Evolutionary conservation across 2,797 vertebrate species (phyloP), one percentile per base, ranked within the genome.

Genomic region (Cryptoprocta ferox): DNA sequence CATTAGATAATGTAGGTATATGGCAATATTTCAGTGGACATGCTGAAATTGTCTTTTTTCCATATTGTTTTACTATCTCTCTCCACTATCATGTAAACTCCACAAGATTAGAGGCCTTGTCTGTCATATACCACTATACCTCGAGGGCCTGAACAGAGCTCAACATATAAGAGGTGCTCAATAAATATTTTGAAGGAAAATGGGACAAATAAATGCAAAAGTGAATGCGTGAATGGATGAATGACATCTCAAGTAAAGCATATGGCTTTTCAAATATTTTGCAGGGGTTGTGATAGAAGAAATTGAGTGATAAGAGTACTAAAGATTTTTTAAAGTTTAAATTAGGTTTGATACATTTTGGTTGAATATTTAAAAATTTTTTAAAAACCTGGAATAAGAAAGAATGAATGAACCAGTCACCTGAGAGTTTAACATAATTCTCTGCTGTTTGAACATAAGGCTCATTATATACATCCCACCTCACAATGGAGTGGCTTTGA

Each of bases 341-440:
- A 80, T 75, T 88, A 37, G 1, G 45, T 45, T 92, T 84, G 66
- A 24, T 85, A 85, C 24, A 75, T 42, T 95, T 45, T 30, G 50
- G 24, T 70, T 95, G 48, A 80, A 96, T 48, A 53, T 45, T 86
- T 42, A 65, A 78, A 89, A 81, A 63, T 84, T 37, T 79, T 75
- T 50, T 50, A 1, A 3, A 80, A 48, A 32, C 15, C 21, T 32
- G 10, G 3, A 75, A 4, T 37, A 32, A 24, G n/a, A 65, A 92
- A 19, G 37, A 71, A 32, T 59, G 24, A 80, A 85, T 32, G 26
- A 59, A 53, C 21, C 8, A n/a, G 35, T 19, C 11, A n/a, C 26
- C 37, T 42, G 45, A 59, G 13, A 12, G 10, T 2, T 42, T 28
- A 2, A 10, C 8, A 21, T 19, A 78, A 10, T 66, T 80, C 10